Percentiles rank a stretch among this genome's conserved stretches.
Evolutionary conservation across 2,888 invertebrate species (phyloP).

Genomic region (Chaitophorus viminalis): DNA sequence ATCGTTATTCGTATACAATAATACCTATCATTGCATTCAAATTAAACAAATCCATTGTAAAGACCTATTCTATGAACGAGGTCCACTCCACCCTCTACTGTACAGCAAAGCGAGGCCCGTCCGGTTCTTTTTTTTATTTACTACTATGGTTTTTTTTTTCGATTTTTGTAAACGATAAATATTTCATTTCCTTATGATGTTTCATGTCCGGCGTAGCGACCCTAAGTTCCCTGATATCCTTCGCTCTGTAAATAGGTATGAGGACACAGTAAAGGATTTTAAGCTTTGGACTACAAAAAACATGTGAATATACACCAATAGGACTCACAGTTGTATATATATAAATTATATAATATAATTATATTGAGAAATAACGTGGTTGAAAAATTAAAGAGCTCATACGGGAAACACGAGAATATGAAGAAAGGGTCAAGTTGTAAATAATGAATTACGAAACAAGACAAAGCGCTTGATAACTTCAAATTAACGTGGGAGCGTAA

Average conservation of each 20-base stretch:
- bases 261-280: background rate
- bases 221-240: conserved; percentile 17
- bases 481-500: conserved; percentile 10
- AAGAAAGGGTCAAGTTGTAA: conserved; percentile 41
- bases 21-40: too few species aligned
- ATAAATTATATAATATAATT: too few species aligned
- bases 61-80: too few species aligned
- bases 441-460: conserved; percentile 53
- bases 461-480: conserved; percentile 48
- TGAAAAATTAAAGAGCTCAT: conserved; percentile 53
- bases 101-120: too few species aligned
- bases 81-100: too few species aligned
- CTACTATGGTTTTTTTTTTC: background rate
- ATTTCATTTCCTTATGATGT: conserved; percentile 41
- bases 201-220: background rate
- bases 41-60: too few species aligned
- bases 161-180: conserved; percentile 38
- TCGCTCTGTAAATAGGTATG: background rate
- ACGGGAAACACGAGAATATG: conserved; percentile 26
- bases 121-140: conserved; percentile 27
- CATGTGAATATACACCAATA: conserved; percentile 14
- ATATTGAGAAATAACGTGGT: conserved; percentile 23
- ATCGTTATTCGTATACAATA: too few species aligned
- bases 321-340: conserved; percentile 27
- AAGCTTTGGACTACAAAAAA: background rate